Conservation (phyloP, 2,797 vertebrate genomes). For the Coluber constrictor region DNA sequence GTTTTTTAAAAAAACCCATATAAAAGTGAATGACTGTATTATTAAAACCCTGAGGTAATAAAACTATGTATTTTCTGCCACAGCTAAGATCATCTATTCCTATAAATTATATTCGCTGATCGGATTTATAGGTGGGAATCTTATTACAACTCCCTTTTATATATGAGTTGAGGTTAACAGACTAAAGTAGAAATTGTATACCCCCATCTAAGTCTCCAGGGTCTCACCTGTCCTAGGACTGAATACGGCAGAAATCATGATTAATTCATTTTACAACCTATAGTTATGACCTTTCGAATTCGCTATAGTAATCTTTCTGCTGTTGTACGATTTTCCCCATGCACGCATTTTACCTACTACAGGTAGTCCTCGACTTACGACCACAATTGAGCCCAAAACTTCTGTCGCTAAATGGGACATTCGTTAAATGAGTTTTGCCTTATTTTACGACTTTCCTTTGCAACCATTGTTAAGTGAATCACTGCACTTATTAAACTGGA, state of each 20-base stretch:
- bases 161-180: neutral
- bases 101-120: slow-evolving; percentile 45
- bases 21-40: neutral
- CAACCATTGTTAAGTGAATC: neutral
- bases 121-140: neutral
- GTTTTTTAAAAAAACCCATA: neutral
- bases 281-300: neutral
- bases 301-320: neutral
- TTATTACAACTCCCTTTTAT: slow-evolving; percentile 18
- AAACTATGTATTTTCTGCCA: slow-evolving; percentile 44
- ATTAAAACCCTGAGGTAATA: slow-evolving; percentile 41
- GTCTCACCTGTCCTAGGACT: neutral
- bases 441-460: neutral
- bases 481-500: neutral
- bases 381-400: neutral
- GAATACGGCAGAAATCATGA: neutral
- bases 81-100: slow-evolving; percentile 46
- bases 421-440: neutral
- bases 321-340: neutral
- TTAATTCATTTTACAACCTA: neutral
- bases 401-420: neutral
- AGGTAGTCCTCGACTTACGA: neutral
- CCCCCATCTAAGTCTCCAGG: neutral
- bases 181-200: neutral
- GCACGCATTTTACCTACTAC: neutral